Conservation (phyloP, 2,797 vertebrate genomes). For the Crypturellus tataupa region DNA sequence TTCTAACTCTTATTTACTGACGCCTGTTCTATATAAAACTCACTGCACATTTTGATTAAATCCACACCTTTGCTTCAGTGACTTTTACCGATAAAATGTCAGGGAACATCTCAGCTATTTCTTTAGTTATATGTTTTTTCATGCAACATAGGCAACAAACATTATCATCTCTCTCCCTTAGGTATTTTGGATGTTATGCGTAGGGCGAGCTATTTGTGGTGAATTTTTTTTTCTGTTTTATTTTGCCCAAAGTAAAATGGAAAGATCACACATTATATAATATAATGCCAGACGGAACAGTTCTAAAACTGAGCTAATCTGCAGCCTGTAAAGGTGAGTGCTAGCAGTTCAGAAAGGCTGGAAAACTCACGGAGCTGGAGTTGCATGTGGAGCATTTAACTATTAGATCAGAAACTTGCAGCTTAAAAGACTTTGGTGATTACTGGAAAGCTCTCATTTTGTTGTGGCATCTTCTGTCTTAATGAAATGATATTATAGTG, state of each 20-base stretch:
- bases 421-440: not conserved
- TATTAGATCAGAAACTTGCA: not conserved
- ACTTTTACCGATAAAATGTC: not conserved
- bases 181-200: rapidly evolving
- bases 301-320: not conserved
- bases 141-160: not conserved
- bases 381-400: not conserved
- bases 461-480: not conserved
- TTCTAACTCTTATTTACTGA: not conserved
- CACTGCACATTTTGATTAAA: not conserved
- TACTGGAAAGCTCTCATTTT: rapidly evolving
- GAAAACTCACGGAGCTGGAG: not conserved
- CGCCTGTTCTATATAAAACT: not conserved
- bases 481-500: not conserved
- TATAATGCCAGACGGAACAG: not conserved
- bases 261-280: not conserved
- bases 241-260: not conserved
- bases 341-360: not conserved
- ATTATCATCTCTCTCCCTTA: rapidly evolving
- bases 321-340: not conserved
- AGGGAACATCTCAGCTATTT: not conserved
- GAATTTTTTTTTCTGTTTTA: not conserved
- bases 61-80: not conserved
- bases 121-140: not conserved
- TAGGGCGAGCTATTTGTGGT: rapidly evolving